Conservation (phyloP, 2,113 vertebrate species). For the Platycercus adscitus region DNA sequence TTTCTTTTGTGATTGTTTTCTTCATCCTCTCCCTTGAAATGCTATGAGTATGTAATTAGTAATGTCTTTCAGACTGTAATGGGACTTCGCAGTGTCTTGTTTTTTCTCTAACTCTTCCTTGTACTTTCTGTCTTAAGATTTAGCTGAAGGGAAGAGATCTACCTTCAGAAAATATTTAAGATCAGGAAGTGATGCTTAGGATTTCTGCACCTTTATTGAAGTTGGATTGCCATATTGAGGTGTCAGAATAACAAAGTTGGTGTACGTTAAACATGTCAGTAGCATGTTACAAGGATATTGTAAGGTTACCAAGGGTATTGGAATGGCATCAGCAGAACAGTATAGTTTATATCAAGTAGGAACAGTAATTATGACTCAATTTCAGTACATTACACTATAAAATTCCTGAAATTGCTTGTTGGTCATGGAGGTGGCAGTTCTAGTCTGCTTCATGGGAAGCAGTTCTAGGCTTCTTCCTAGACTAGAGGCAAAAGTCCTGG, state of each 20-base stretch:
- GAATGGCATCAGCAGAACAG: neutral
- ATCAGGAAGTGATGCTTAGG: neutral
- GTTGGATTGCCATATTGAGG: neutral
- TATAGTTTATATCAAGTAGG: neutral
- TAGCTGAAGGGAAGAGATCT: neutral
- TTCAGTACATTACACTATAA: neutral
- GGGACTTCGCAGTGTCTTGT: neutral
- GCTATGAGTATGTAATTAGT: neutral
- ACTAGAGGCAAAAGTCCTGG: neutral
- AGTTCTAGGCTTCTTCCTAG: neutral
- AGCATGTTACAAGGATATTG: neutral
- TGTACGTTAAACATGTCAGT: neutral
- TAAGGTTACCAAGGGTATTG: neutral
- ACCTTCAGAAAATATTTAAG: neutral
- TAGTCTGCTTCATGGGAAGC: neutral
- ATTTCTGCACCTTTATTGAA: neutral
- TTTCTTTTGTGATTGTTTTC: neutral
- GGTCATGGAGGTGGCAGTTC: neutral
- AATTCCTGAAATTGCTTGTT: neutral
- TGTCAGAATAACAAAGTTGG: neutral
- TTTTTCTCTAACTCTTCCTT: neutral
- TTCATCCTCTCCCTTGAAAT: neutral
- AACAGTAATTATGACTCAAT: neutral
- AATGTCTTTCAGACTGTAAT: neutral
- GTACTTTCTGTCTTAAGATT: neutral